phyloP scores from a whole-genome alignment of 2,113 vertebrate genomes.

The Anhinga rufa region DNA sequence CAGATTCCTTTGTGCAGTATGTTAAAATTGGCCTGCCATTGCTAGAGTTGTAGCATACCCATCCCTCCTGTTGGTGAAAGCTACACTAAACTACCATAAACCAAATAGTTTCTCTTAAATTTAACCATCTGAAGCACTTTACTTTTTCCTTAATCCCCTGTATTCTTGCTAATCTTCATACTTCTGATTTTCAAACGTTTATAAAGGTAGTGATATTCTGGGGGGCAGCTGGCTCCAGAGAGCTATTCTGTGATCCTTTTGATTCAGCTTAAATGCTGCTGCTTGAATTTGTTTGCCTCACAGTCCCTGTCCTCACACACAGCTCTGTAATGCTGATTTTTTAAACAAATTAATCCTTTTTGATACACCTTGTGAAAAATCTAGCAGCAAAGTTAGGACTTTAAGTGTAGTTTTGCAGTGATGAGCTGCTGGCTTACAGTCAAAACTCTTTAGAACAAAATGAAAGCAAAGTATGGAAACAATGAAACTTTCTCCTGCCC shows the following conservation, averaged over 20 bases:
- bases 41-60: background rate
- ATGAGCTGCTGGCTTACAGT: background rate
- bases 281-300: background rate
- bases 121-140: background rate
- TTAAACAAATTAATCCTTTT: background rate
- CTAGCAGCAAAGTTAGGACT: background rate
- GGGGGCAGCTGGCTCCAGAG: too few relatives aligned
- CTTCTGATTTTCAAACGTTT: background rate
- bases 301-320: background rate
- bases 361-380: background rate
- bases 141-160: background rate
- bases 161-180: background rate
- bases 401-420: background rate
- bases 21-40: background rate
- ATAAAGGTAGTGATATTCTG: background rate
- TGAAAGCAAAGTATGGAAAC: background rate
- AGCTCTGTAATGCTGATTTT: background rate
- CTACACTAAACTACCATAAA: background rate
- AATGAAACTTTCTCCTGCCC: fast-evolving
- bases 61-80: background rate
- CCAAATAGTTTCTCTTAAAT: background rate
- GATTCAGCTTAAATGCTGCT: background rate
- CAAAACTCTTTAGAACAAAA: background rate
- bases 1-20: background rate
- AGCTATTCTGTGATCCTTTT: background rate